phyloP scores from a whole-genome alignment of 2,888 invertebrate genomes.

The Eupithecia vulgata region DNA sequence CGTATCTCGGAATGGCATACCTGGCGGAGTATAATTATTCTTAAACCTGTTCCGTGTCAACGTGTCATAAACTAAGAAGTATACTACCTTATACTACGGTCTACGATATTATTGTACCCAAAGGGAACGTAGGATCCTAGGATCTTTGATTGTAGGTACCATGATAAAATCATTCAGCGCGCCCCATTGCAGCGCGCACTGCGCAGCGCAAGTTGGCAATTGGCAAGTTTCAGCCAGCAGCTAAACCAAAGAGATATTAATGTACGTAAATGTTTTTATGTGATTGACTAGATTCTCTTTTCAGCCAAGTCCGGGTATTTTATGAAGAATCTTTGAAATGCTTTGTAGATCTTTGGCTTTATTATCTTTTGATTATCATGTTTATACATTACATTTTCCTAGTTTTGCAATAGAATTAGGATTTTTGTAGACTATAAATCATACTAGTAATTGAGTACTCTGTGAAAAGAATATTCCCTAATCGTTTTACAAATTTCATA shows the following conservation, averaged over 20 bases:
- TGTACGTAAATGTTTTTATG: background rate
- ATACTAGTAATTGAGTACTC: background rate
- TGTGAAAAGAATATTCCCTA: background rate
- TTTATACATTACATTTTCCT: background rate
- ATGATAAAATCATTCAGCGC: no score
- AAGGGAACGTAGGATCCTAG: no score
- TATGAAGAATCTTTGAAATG: background rate
- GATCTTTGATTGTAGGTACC: no score
- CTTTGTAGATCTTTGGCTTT: background rate
- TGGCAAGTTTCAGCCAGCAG: background rate
- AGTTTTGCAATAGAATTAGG: background rate
- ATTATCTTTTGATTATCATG: background rate
- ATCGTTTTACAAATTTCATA: constrained; percentile 16
- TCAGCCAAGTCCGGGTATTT: background rate
- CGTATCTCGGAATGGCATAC: no score
- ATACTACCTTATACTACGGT: no score
- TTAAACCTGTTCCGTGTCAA: no score
- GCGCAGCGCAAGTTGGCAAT: background rate
- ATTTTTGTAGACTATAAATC: background rate
- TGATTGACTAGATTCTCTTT: background rate
- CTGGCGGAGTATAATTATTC: no score
- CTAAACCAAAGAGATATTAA: background rate
- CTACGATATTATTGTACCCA: no score
- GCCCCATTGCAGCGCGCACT: no score
- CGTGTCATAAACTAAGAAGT: no score